Base-by-base conservation (phyloP, 2,113 vertebrate genomes). In the Ceyx melanurus region DNA sequence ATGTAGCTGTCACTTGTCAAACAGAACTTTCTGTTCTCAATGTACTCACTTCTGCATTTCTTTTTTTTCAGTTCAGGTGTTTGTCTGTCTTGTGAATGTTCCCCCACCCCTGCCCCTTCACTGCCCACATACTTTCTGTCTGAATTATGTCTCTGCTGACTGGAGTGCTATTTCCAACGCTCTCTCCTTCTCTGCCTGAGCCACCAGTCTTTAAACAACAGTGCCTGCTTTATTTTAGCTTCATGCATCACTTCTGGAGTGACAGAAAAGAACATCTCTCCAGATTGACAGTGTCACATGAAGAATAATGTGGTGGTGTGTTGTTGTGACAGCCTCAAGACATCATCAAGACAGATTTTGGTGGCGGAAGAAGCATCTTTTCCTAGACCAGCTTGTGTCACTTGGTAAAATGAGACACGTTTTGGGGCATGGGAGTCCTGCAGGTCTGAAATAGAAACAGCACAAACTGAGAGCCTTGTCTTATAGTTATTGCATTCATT, bases 251-350 rank as follows among this genome's bases (percentile, higher is more conserved):
- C 29, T 76, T 90, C 78, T 13, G 31, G 83, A 86, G 93, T 92
- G 64, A 87, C 25, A 80, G 66, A 72, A 89, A 73, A 37, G n/a
- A 75, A 95, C 79, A 45, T 76, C 72, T 75, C 58, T 72, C 37
- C 78, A 82, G 57, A 74, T 74, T 93, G 68, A 61, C 77, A 84
- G 19, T 92, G 37, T 85, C 81, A 80, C 43, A 70, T 90, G 67
- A 85, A 94, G 61, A 79, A 37, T 72, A 79, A 65, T 11, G 22
- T 57, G 48, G 42, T 79, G 54, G 6, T 82, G 71, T 82, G 80
- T 62, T 83, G 68, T 95, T 95, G 82, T 91, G 93, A 73, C 89
- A 95, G 78, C 62, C 57, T 70, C 65, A 94, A 94, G 71, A 61
- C 29, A 85, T 72, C 61, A 90, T 85, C 45, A 84, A 93, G 87